Evolutionary conservation across 2,113 vertebrate genomes (phyloP).

Genomic region (Alethe castanea): DNA sequence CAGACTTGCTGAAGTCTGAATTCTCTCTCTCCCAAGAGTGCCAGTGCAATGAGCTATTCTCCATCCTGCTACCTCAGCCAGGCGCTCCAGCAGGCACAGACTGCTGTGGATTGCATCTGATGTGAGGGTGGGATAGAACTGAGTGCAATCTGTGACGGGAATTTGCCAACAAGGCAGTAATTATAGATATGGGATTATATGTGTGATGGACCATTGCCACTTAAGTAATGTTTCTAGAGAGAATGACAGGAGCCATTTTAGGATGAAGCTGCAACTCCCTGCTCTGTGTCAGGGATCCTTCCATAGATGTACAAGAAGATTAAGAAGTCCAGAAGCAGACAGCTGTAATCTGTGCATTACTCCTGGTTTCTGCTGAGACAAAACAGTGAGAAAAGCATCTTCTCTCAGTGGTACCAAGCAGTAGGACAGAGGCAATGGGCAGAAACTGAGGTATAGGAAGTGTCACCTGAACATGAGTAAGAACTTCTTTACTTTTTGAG

Average conservation of each 20-base stretch:
- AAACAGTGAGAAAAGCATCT: neutral
- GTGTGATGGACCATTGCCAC: neutral
- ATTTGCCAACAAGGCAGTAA: constrained; percentile 38
- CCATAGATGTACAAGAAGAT: neutral
- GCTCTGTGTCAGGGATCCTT: neutral
- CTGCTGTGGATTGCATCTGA: constrained; percentile 35
- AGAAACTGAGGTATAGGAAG: neutral
- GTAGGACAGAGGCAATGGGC: neutral
- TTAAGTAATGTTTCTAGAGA: neutral
- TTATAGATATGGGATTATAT: constrained; percentile 4
- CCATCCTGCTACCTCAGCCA: neutral
- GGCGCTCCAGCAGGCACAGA: neutral
- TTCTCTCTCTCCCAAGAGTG: neutral
- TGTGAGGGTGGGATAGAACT: constrained; percentile 33
- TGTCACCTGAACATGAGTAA: neutral
- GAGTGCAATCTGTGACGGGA: neutral
- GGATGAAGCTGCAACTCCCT: neutral
- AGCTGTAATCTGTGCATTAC: neutral
- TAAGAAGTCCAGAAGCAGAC: neutral
- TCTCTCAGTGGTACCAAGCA: neutral
- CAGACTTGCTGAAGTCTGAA: neutral
- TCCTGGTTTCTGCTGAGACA: neutral
- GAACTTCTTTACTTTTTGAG: neutral
- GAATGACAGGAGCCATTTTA: neutral
- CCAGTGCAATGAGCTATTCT: neutral